Evolutionary conservation across 1,140 invertebrate genomes (phyloP), one percentile per base, ranked within the genome.

Genomic region (Uloborus diversus): DNA sequence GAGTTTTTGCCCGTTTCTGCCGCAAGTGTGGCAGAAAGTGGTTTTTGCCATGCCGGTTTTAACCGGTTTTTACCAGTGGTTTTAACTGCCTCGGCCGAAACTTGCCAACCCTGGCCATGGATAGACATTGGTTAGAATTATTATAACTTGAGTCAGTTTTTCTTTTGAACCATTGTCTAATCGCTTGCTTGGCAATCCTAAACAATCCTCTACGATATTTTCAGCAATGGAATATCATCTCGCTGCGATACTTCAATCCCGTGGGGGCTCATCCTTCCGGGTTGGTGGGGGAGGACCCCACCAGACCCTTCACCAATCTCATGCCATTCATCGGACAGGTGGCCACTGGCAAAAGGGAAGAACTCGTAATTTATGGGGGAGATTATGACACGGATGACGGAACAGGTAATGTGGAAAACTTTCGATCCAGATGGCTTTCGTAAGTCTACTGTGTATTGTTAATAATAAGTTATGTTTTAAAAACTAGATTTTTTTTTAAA

Each of bases 301-400:
- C 93, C 27, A 94, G 95, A 84, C 89, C 92, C 68, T 95, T 94
- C 82, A 93, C 94, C 32, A 97, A 97, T 87, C 87, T 97, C 30
- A 96, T 96, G 94, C 94, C 94, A 1, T 95, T 91, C 84, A 94
- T 96, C 81, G 90, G 92, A 14, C 92, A 94, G 84, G 89, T 92
- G 2, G 95, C 95, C 1, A 89, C 95, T 27, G 94, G 94, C 9
- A 91, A 93, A 83, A 91, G 94, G 84, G 89, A 91, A 1, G 89
- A 91, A 71, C 87, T 97, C 0, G 92, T 91, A 14, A 92, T 98
- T 70, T 97, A 93, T 86, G 96, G 96, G 1, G 91, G 90, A 82
- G 94, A 97, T 87, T 98, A 97, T 85, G 90, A 94, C 65, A 97
- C 96, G 14, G 88, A 89, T 57, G 96, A 97, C 88, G 95, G 96